Percentiles rank a stretch among this genome's conserved stretches.
Evolutionary conservation across 2,113 vertebrate species (phyloP).

Genomic region (Seriola rivoliana): DNA sequence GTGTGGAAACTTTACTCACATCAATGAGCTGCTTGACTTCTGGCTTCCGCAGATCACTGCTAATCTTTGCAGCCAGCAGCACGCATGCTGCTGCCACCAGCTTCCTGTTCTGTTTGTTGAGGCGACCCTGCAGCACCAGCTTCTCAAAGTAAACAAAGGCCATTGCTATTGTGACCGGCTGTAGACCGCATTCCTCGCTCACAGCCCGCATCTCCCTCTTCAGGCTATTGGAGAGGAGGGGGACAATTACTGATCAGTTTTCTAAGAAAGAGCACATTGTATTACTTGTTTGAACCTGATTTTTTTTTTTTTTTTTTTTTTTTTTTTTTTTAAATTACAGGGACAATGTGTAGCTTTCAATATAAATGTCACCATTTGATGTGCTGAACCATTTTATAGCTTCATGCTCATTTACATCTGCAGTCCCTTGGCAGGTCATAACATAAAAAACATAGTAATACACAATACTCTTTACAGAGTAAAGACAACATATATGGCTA

Average conservation of each 20-base stretch:
- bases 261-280: neutral
- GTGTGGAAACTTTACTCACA: slow-evolving; percentile 84
- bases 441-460: too few species aligned
- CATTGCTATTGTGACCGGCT: slow-evolving; percentile 95
- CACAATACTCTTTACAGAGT: too few species aligned
- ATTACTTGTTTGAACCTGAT: neutral
- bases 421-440: too few species aligned
- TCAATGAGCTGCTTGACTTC: slow-evolving; percentile 97
- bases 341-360: too few species aligned
- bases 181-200: slow-evolving; percentile 92
- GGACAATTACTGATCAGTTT: neutral
- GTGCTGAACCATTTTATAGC: too few species aligned
- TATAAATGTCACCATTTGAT: too few species aligned
- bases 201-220: slow-evolving; percentile 96
- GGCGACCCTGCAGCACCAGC: slow-evolving; percentile 94
- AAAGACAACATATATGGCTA: too few species aligned
- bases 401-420: too few species aligned
- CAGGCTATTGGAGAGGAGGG: slow-evolving; percentile 80
- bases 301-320: neutral
- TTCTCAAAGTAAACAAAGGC: slow-evolving; percentile 99
- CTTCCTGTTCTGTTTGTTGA: slow-evolving; percentile 99
- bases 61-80: slow-evolving; percentile 97
- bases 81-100: slow-evolving; percentile 94
- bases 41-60: slow-evolving; percentile 94
- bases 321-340: neutral